Base-by-base conservation (phyloP, 2,113 vertebrate species). In the Mormyrus iriodes region DNA sequence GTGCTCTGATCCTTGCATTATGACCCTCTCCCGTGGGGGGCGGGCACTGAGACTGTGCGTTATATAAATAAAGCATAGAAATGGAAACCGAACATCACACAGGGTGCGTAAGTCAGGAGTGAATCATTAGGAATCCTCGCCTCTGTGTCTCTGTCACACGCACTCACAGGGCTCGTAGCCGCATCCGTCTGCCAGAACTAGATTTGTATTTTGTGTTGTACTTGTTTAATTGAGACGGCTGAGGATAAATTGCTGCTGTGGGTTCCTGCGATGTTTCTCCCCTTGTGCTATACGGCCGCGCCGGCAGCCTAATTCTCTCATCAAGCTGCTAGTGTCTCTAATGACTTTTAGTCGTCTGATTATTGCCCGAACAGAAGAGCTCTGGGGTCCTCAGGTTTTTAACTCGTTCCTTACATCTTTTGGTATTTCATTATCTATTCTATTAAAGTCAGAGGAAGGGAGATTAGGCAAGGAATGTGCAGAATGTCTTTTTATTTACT, bases 151-250 rank as follows among this genome's bases (percentile, higher is more conserved):
- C 83, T 76, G 84, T 65, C 44, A 69, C 10, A 0, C 17, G 86
- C 31, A 27, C 27, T 31, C 55, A 65, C 53, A 48, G 39, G 44
- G 58, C 31, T 44, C 35, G 21, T 44, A 65, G 27, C 39, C 4
- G 17, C 31, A n/a, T 61, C 65, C 42, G 35, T 61, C n/a, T 44
- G 31, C 19, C 6, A 42, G 79, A 15, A 61, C 53, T 31, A n/a
- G n/a, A 90, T 88, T 92, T 84, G 89, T 89, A 91, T 89, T 89
- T 52, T 76, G 10, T 27, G n/a, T 35, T 85, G 42, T 9, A 44
- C 35, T 79, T 79, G 15, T 42, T 79, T 93, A 91, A 93, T 91
- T 90, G 90, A 93, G 90, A 86, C 89, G 76, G 82, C 31, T 39
- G 7, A 9, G 83, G 83, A 21, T 85, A 85, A 91, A 93, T 91